These are phyloP conservation scores for Volucella bombylans DNA, from an alignment of 2,888 invertebrate genomes.

Conservation along the genomic window DNA sequence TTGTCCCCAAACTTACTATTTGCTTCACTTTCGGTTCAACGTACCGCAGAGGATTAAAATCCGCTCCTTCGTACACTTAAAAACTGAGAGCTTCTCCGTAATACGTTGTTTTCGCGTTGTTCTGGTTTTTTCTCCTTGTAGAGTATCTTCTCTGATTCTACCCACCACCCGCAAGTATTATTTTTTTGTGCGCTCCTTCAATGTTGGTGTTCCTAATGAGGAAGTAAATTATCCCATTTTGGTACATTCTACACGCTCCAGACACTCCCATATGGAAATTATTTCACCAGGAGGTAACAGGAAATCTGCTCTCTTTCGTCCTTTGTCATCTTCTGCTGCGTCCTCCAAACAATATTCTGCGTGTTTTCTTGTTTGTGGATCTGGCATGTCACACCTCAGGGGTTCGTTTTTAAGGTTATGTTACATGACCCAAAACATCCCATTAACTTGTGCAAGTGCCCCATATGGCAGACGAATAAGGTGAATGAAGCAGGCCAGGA, in stretches of 20 bases:
- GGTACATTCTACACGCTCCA: not conserved
- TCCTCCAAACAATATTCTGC: no score
- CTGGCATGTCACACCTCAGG: not conserved
- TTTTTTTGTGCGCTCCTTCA: not conserved
- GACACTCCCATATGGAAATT: conserved; percentile 38
- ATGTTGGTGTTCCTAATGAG: conserved; percentile 41
- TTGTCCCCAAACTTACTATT: not conserved
- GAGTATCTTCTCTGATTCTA: not conserved
- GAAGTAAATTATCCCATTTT: conserved; percentile 52
- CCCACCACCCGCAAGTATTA: not conserved
- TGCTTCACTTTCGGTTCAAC: conserved; percentile 26
- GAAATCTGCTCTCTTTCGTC: conserved; percentile 39
- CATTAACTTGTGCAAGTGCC: conserved; percentile 20
- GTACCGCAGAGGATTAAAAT: conserved; percentile 18
- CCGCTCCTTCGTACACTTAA: not conserved
- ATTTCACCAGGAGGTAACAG: conserved; percentile 41
- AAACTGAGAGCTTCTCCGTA: not conserved
- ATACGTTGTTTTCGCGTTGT: not conserved
- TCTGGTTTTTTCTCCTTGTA: not conserved
- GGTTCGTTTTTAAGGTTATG: conserved; percentile 42
- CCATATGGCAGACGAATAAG: not conserved
- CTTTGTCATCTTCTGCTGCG: conserved; percentile 3
- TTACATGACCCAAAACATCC: conserved; percentile 19
- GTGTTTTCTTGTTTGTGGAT: not conserved
- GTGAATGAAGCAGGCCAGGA: not conserved